Evolutionary conservation across 2,888 invertebrate genomes (phyloP).

Genomic region (Physocephala rufipes): DNA sequence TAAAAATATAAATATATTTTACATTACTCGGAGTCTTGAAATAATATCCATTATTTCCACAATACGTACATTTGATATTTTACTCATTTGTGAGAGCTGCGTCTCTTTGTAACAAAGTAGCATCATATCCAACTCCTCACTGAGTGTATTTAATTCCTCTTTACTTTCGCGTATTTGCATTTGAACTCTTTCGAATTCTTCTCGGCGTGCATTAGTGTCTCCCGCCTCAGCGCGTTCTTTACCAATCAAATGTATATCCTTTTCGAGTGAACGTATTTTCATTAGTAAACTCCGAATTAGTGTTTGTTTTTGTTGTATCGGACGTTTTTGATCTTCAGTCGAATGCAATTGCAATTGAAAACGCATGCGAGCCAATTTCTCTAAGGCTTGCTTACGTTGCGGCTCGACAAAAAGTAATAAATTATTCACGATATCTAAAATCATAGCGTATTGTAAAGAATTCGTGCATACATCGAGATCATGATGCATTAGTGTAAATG

Average conservation of each 20-base stretch:
- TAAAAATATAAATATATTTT: conserved; percentile 21
- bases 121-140: conserved; percentile 96
- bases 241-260: conserved; percentile 87
- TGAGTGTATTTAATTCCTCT: conserved; percentile 83
- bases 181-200: conserved; percentile 76
- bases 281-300: conserved; percentile 78
- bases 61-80: conserved; percentile 68
- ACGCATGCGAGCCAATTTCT: conserved; percentile 86
- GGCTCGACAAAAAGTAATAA: conserved; percentile 96
- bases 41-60: background rate
- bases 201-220: conserved; percentile 69
- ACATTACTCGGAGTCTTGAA: no score
- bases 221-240: conserved; percentile 79
- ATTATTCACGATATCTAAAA: conserved; percentile 97
- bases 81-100: conserved; percentile 71
- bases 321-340: conserved; percentile 89
- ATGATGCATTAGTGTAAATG: conserved; percentile 97
- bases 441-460: conserved; percentile 93
- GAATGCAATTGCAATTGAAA: conserved; percentile 93
- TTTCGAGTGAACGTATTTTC: conserved; percentile 85
- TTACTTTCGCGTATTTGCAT: conserved; percentile 86
- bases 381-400: conserved; percentile 88
- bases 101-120: conserved; percentile 90
- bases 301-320: conserved; percentile 91
- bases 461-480: conserved; percentile 98